phyloP scores from a whole-genome alignment of 2,113 vertebrate species.

The Pleuronectes platessa region DNA sequence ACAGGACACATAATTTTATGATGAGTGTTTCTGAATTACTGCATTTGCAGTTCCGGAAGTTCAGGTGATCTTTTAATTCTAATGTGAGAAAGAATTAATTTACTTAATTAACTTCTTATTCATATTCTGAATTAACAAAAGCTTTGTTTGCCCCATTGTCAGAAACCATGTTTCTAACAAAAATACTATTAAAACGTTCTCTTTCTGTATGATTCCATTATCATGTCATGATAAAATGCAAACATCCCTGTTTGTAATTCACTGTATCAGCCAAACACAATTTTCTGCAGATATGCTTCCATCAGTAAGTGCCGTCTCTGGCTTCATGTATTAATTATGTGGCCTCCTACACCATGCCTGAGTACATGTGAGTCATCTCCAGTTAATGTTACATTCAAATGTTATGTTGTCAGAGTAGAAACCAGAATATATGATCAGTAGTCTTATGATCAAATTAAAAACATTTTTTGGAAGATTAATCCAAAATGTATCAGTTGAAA shows the following conservation, averaged over 20 bases:
- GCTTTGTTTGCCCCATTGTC: constrained; percentile 2
- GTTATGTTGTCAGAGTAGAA: neutral
- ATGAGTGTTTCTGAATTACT: neutral
- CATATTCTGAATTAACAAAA: neutral
- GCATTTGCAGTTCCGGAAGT: neutral
- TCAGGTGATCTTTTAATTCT: neutral
- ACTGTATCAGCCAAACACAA: constrained; percentile 9
- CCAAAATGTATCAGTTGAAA: neutral
- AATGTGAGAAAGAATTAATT: neutral
- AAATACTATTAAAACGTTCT: neutral
- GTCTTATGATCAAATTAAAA: neutral
- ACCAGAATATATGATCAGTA: neutral
- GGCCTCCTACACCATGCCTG: constrained; percentile 43
- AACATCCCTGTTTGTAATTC: constrained; percentile 19
- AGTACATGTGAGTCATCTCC: constrained; percentile 42
- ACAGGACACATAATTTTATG: neutral
- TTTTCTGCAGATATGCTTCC: constrained; percentile 23
- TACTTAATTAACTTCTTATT: neutral
- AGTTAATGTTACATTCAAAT: neutral
- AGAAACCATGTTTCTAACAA: neutral
- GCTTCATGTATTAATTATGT: constrained; percentile 73
- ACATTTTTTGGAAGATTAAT: neutral
- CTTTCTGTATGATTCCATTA: constrained; percentile 7
- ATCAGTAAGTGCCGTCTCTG: constrained; percentile 17
- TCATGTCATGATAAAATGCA: neutral